phyloP scores from a whole-genome alignment of 2,797 vertebrate genomes.

The Pangasius djambal region DNA sequence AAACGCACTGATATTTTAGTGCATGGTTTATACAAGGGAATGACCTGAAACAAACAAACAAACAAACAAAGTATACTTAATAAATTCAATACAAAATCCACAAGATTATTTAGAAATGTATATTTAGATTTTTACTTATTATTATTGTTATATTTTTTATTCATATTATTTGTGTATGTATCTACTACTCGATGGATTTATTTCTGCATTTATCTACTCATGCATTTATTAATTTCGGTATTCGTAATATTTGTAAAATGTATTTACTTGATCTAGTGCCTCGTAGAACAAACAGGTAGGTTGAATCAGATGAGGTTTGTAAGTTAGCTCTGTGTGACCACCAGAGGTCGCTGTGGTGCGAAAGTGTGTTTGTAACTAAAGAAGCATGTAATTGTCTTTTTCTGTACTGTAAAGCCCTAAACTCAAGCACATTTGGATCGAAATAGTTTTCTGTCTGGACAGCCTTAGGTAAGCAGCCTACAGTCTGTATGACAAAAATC shows the following conservation, averaged over 20 bases:
- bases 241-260: background rate
- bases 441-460: background rate
- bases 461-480: background rate
- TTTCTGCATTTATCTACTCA: background rate
- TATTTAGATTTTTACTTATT: background rate
- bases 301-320: background rate
- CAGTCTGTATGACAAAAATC: background rate
- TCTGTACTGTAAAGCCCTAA: background rate
- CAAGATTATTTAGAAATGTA: background rate
- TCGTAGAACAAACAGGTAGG: background rate
- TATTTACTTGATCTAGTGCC: background rate
- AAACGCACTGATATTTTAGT: background rate
- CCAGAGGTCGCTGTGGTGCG: background rate
- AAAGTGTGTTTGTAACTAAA: background rate
- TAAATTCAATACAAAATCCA: background rate
- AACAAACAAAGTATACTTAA: background rate
- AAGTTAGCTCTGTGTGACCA: background rate
- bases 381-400: background rate
- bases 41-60: background rate
- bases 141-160: background rate
- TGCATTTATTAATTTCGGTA: background rate
- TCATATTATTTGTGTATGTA: background rate
- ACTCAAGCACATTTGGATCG: background rate
- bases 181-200: background rate
- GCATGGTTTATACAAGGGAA: background rate